Evolutionary conservation across 2,113 vertebrate genomes (phyloP), one percentile per base, ranked within the genome.

Genomic region (Butorides virescens): DNA sequence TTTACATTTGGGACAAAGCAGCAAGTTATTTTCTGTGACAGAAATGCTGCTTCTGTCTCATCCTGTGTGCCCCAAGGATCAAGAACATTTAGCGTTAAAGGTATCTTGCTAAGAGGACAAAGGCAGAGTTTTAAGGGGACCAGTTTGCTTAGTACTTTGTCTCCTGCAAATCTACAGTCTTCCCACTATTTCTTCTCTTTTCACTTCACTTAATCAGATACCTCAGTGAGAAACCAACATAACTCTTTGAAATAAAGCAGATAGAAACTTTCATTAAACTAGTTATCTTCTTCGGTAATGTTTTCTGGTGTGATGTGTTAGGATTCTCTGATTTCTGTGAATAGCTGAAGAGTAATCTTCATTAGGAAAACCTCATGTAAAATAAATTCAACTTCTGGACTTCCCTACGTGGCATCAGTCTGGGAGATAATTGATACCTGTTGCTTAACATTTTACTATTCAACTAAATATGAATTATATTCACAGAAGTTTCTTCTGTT

Each of bases 371-470:
- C 16, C 16, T 52, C 7, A 23, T 20, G 18, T 66, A 32, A 87
- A 74, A 50, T 76, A 59, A 75, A 68, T 59, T 47, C 18, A 26
- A 13, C 37, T 59, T 46, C 17, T 29, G 29, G 47, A 50, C 66
- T 88, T 62, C 17, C 5, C 82, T 68, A 3, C 0, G 0, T 62
- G 62, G 22, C 17, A 5, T 42, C 20, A 4, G 76, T 68, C 15
- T 65, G 55, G 68, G 46, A 71, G 10, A 49, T n/a, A 50, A 47
- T 63, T 78, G 16, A 8, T 39, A 26, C 9, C 23, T 65, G 30
- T 25, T 83, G 59, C 22, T 39, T 82, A 86, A 55, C 22, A 11
- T 49, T 50, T 50, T 58, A 52, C 65, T 52, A 37, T 36, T 80
- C 42, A 15, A 7, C 29, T 73, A 62, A 58, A 36, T 32, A n/a